These are phyloP conservation scores for Chirona hameri DNA, from an alignment of 2,888 invertebrate genomes.

Conservation along the genomic window DNA sequence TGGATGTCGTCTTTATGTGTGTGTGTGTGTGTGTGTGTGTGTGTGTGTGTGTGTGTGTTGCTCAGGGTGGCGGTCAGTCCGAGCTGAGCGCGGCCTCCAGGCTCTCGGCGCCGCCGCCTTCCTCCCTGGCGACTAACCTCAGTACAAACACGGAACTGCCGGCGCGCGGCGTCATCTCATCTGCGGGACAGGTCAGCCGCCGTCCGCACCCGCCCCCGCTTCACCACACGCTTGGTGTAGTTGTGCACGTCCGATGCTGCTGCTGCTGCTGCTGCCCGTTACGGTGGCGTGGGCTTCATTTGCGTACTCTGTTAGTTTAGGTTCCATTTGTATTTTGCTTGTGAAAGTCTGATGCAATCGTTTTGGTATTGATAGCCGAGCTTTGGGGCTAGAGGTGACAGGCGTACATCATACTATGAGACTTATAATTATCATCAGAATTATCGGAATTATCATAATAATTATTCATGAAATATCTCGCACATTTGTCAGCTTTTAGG, in stretches of 20 bases:
- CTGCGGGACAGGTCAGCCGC: background rate
- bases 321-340: background rate
- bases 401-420: too few relatives aligned
- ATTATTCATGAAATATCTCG: too few relatives aligned
- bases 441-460: too few relatives aligned
- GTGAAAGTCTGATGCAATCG: too few relatives aligned
- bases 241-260: too few relatives aligned
- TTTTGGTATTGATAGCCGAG: too few relatives aligned
- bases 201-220: background rate
- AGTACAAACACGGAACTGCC: background rate
- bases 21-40: background rate
- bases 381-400: too few relatives aligned
- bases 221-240: too few relatives aligned
- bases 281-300: background rate
- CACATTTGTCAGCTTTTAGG: too few relatives aligned
- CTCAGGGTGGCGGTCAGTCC: background rate
- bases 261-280: too few relatives aligned
- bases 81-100: background rate
- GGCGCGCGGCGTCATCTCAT: background rate
- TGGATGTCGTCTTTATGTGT: background rate
- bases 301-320: background rate
- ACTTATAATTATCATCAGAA: too few relatives aligned
- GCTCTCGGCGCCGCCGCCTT: background rate
- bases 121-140: background rate
- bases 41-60: too few relatives aligned